Evolutionary conservation across 2,888 invertebrate species (phyloP), one percentile per base, ranked within the genome.

Genomic region (Mamestra brassicae): DNA sequence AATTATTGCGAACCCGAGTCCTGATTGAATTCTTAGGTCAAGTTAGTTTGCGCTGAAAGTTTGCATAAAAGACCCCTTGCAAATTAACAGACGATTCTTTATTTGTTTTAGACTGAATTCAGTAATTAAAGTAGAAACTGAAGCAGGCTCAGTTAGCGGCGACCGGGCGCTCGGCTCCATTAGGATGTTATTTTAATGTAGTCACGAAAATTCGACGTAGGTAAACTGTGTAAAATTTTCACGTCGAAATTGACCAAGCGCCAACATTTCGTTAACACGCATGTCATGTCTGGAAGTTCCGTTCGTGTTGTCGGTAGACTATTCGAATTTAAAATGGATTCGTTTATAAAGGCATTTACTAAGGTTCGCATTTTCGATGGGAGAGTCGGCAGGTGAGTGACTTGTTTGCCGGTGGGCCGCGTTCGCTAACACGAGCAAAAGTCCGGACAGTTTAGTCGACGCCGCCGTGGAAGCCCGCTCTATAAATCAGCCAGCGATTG

Each of bases 401-500:
- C 95, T 96, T 96, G 96, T 96, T 96, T 96, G 96, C 94, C 93
- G 89, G 93, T 92, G 91, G 91, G 90, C 88, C 90, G 90, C 88
- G 89, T 89, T 87, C 89, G 88, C 84, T 93, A 94, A 92, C 91
- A 93, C 92, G 94, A 96, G 94, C 94, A 95, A 95, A 95, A 95
- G 93, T 92, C 91, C 88, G 92, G 93, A 94, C 95, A 94, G 95
- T 94, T 95, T 95, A 95, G 95, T 91, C 93, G 93, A 92, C 92
- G 93, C 92, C 91, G 91, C 90, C 89, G 89, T 83, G 78, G 87
- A 79, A 83, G 88, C 92, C 92, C 93, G 91, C 93, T 92, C 95
- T 92, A 96, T 96, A 96, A 96, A 96, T 96, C 96, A 96, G 94
- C 90, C 87, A 81, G 92, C 94, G 95, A 96, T 96, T 96, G 96